Evolutionary conservation across 2,113 vertebrate genomes (phyloP).

Genomic region (Grallaria varia): DNA sequence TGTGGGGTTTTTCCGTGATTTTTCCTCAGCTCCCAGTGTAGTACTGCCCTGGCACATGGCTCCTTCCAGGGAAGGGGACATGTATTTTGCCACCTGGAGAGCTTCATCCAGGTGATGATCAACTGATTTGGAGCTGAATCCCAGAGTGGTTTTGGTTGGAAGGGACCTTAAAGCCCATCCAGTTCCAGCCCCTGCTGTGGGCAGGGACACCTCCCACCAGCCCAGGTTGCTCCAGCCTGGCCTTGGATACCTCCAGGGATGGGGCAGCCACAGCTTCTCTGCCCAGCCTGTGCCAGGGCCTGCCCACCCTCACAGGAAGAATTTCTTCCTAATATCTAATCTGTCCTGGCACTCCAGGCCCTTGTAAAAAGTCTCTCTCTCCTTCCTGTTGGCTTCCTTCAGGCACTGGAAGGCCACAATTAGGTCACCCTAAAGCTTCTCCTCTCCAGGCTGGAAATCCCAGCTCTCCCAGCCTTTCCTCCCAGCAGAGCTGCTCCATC

Average conservation of each 20-base stretch:
- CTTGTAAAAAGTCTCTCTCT: too few relatives aligned
- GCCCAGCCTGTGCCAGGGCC: not conserved
- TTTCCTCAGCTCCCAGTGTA: not conserved
- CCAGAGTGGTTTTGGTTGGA: not conserved
- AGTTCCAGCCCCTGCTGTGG: not conserved
- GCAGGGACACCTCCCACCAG: not conserved
- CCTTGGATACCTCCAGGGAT: not conserved
- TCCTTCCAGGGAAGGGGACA: not conserved
- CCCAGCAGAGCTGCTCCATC: not conserved
- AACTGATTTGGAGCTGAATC: not conserved
- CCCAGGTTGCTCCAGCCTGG: rapidly evolving
- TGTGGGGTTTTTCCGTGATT: not conserved
- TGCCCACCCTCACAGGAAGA: rapidly evolving
- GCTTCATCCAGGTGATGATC: not conserved
- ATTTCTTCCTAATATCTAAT: not conserved
- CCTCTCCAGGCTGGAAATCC: not conserved
- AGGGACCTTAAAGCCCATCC: not conserved
- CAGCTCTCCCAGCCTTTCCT: not conserved
- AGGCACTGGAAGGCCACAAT: not conserved
- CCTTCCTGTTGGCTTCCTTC: not conserved
- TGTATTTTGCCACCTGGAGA: not conserved
- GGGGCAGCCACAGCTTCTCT: not conserved
- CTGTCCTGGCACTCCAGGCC: not conserved
- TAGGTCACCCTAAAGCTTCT: not conserved
- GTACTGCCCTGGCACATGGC: not conserved